Evolutionary conservation across 2,797 vertebrate genomes (phyloP).

Genomic region (Okamejei kenojei): DNA sequence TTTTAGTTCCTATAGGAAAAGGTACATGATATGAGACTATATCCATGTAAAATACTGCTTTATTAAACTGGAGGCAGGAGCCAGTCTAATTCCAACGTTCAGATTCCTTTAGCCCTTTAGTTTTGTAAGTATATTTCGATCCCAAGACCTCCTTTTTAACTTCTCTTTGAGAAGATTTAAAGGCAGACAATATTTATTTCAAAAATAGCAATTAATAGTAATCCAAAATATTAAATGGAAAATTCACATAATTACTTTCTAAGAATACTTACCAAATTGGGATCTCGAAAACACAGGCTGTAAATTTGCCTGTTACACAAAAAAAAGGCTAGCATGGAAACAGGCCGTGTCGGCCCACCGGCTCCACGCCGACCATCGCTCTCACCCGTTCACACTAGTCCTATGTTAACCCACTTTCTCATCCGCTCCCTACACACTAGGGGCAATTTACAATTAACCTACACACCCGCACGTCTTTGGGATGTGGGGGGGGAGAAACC

Average conservation of each 20-base stretch:
- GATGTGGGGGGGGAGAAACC: no score
- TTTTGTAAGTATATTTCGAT: neutral
- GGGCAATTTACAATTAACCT: no score
- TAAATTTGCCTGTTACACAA: neutral
- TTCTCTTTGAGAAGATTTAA: neutral
- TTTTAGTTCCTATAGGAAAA: neutral
- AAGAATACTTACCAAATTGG: neutral
- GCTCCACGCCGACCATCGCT: no score
- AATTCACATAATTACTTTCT: neutral
- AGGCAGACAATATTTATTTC: neutral
- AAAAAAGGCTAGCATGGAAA: no score
- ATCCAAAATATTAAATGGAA: slow-evolving; percentile 13
- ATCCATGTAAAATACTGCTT: neutral
- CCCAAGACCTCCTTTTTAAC: neutral
- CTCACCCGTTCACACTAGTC: no score
- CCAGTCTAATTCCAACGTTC: neutral
- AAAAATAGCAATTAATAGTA: neutral
- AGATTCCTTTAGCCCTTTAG: neutral
- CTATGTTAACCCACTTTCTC: no score
- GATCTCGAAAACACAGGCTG: neutral
- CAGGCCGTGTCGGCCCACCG: no score
- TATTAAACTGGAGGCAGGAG: neutral
- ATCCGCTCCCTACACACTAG: no score
- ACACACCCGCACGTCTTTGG: no score
- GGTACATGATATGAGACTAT: neutral